Conservation (phyloP, 2,797 vertebrate species). For the Lacerta bilineata region DNA sequence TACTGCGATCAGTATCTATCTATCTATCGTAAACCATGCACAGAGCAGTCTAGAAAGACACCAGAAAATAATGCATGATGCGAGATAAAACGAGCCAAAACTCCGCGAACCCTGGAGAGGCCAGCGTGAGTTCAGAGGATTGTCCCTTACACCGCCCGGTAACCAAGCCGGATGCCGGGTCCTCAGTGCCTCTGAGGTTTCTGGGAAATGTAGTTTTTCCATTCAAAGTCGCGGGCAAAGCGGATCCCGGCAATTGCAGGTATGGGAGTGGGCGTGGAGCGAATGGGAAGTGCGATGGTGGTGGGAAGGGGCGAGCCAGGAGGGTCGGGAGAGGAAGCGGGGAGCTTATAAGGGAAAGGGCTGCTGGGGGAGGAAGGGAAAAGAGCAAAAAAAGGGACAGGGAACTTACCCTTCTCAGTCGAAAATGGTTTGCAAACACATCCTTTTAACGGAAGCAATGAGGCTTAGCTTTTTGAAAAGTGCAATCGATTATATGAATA, state of each 20-base stretch:
- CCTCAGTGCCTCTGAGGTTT: background rate
- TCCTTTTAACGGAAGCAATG: background rate
- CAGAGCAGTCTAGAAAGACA: too few relatives aligned
- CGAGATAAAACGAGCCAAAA: too few relatives aligned
- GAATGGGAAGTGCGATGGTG: background rate
- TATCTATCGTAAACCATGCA: too few relatives aligned
- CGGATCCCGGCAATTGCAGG: conserved; percentile 10
- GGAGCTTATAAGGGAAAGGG: background rate
- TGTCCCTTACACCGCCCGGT: background rate
- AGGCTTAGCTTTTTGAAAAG: too few relatives aligned
- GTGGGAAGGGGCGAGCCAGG: background rate
- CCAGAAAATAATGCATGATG: too few relatives aligned
- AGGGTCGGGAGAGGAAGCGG: rapidly evolving
- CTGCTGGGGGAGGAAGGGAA: background rate
- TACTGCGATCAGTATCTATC: too few relatives aligned
- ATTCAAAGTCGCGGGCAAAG: background rate
- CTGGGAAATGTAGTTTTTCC: conserved; percentile 34
- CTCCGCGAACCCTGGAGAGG: background rate
- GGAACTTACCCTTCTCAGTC: too few relatives aligned
- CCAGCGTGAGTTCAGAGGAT: background rate
- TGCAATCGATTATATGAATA: background rate
- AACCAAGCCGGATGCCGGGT: background rate
- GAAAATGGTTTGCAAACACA: background rate
- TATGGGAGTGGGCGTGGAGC: background rate
- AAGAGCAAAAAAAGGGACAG: background rate